Evolutionary conservation across 2,888 invertebrate genomes (phyloP).

Genomic region (Campoplex nolae): DNA sequence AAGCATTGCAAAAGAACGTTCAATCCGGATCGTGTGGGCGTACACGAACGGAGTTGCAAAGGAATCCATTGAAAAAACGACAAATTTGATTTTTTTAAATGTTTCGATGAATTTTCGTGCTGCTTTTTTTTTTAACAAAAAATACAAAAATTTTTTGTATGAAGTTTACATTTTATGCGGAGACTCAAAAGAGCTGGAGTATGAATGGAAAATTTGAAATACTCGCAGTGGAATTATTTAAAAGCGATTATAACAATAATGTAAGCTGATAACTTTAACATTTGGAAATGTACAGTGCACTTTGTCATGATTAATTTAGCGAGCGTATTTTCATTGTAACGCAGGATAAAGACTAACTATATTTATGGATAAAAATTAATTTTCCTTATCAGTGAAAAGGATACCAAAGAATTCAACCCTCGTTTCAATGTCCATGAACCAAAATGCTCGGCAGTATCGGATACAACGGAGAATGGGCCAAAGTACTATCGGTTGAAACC

Average conservation of each 20-base stretch:
- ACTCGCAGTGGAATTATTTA: neutral
- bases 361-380: conserved; percentile 42
- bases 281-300: conserved; percentile 59
- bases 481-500: too few relatives aligned
- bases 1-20: conserved; percentile 88
- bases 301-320: conserved; percentile 33
- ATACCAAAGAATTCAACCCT: neutral
- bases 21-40: conserved; percentile 87
- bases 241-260: conserved; percentile 1
- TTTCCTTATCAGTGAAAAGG: neutral
- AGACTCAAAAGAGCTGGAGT: neutral
- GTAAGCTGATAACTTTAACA: conserved; percentile 29
- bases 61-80: conserved; percentile 72
- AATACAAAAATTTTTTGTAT: neutral
- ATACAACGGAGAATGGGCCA: neutral
- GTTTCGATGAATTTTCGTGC: conserved; percentile 14
- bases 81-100: neutral
- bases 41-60: conserved; percentile 87
- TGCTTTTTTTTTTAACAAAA: conserved; percentile 2
- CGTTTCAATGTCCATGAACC: neutral
- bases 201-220: neutral
- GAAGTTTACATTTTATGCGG: neutral
- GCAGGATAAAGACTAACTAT: conserved; percentile 54
- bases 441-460: neutral
- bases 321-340: conserved; percentile 50